Evolutionary conservation across 2,113 vertebrate genomes (phyloP).

Genomic region (Mormyrus iriodes): DNA sequence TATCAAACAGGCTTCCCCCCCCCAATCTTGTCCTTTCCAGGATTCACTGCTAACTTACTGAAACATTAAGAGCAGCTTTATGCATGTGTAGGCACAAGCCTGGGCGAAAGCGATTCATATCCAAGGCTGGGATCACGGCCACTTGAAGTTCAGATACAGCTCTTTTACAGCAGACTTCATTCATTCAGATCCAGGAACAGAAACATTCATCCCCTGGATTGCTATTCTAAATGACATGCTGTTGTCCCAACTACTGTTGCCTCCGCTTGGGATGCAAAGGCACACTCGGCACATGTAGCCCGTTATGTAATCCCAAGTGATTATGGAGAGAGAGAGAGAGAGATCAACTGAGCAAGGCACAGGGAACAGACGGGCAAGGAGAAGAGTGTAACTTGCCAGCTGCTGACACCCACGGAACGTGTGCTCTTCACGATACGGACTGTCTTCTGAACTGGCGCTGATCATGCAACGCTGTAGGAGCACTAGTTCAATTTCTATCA

Average conservation of each 20-base stretch:
- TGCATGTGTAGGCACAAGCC: neutral
- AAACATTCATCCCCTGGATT: neutral
- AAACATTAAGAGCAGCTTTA: neutral
- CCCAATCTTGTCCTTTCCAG: neutral
- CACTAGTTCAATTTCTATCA: neutral
- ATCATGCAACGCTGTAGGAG: neutral
- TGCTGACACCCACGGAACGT: conserved; percentile 15
- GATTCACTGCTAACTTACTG: neutral
- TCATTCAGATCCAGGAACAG: neutral
- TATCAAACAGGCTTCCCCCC: no score
- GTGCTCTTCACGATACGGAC: conserved; percentile 1
- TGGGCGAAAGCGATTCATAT: neutral
- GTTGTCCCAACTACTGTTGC: neutral
- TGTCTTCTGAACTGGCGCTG: neutral
- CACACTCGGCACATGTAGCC: neutral
- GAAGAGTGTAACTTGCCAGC: neutral
- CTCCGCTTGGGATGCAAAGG: neutral
- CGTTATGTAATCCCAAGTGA: neutral
- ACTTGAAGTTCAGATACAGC: neutral
- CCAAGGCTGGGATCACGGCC: neutral
- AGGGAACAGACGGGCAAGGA: neutral
- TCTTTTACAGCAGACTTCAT: neutral
- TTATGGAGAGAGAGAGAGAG: neutral
- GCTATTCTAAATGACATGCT: neutral
- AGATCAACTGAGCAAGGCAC: neutral